Percentiles rank a stretch among this genome's conserved stretches.
Conservation (phyloP, 2,113 vertebrate genomes). For the human (Homo sapiens) region GRCh38 chr3:101596001-101596500, state of each 20-base stretch:
- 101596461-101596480: too few species aligned
- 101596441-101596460: too few species aligned
- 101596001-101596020: too few species aligned
- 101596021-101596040: too few species aligned
- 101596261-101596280: neutral
- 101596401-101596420: neutral
- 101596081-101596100: neutral
- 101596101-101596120: neutral
- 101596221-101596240: neutral
- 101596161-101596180: conserved; percentile 17
- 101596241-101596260: too few species aligned
- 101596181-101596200: neutral
- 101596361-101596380: neutral
- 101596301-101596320: neutral
- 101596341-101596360: neutral
- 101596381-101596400: neutral
- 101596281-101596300: neutral
- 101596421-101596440: neutral
- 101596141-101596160: neutral
- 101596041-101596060: too few species aligned
- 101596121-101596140: neutral
- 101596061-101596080: too few species aligned
- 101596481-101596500: too few species aligned
- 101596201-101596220: neutral
- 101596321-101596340: neutral